Evolutionary conservation across 2,888 invertebrate genomes (phyloP).

Genomic region (Abrostola tripartita): DNA sequence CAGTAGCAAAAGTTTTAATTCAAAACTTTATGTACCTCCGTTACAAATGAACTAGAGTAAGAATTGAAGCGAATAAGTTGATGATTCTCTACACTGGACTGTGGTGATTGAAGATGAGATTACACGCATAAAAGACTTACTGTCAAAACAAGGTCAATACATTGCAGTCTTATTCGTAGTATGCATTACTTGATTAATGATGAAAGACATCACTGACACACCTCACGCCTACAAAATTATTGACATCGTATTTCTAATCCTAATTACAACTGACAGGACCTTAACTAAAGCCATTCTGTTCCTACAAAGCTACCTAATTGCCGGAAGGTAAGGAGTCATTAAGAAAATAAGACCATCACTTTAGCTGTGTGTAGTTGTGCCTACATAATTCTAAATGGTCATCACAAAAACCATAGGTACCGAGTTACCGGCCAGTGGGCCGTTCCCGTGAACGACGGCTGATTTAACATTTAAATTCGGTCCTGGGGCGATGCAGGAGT

Average conservation of each 20-base stretch:
- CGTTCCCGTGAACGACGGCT: constrained; percentile 66
- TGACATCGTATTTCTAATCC: constrained; percentile 19
- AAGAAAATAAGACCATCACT: constrained; percentile 22
- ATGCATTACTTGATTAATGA: no score
- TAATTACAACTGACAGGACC: constrained; percentile 34
- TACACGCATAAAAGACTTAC: no score
- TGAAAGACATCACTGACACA: not conserved
- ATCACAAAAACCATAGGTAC: constrained; percentile 60
- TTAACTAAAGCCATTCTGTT: constrained; percentile 24
- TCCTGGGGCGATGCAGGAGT: constrained; percentile 72
- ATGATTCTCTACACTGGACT: no score
- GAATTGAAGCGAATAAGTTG: no score
- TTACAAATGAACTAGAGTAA: no score
- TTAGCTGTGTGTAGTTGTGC: constrained; percentile 14
- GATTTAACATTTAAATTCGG: constrained; percentile 76
- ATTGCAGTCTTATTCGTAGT: no score
- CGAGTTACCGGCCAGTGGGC: constrained; percentile 54
- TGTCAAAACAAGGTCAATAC: no score
- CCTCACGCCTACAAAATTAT: constrained; percentile 5
- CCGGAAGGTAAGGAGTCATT: constrained; percentile 55
- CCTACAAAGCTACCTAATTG: constrained; percentile 45
- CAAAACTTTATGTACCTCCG: no score
- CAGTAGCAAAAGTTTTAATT: no score
- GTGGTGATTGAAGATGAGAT: no score
- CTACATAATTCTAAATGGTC: constrained; percentile 53